Evolutionary conservation across 2,797 vertebrate species (phyloP).

Genomic region (Xenentodon cancila): DNA sequence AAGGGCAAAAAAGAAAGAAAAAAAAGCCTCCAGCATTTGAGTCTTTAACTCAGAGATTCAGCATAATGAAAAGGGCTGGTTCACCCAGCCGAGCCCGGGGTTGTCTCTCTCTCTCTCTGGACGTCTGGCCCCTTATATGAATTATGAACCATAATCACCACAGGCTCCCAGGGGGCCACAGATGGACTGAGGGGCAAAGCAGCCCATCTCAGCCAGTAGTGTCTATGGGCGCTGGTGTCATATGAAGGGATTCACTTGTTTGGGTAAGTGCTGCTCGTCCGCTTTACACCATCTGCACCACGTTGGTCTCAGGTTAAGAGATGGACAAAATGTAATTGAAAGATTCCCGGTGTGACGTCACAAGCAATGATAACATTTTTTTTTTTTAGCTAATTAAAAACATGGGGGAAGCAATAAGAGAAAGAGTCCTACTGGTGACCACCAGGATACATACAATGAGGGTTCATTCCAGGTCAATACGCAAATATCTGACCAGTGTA

Average conservation of each 20-base stretch:
- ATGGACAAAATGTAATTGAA: slow-evolving; percentile 25
- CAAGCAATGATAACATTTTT: background rate
- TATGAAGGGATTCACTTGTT: slow-evolving; percentile 60
- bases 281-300: slow-evolving; percentile 34
- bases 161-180: slow-evolving; percentile 61
- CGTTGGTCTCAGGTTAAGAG: slow-evolving; percentile 44
- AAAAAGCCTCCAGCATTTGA: slow-evolving; percentile 42
- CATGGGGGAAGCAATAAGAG: background rate
- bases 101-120: slow-evolving; percentile 64
- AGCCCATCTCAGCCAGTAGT: slow-evolving; percentile 49
- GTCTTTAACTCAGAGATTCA: slow-evolving; percentile 45
- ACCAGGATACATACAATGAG: background rate
- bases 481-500: slow-evolving; percentile 10
- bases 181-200: slow-evolving; percentile 61
- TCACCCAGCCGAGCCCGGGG: slow-evolving; percentile 58
- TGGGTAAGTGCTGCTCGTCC: slow-evolving; percentile 48
- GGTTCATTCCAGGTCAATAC: slow-evolving; percentile 33
- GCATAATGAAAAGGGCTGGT: slow-evolving; percentile 73
- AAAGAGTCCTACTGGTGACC: slow-evolving; percentile 1
- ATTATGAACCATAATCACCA: slow-evolving; percentile 82
- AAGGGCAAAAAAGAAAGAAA: slow-evolving; percentile 8
- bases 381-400: background rate
- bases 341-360: slow-evolving; percentile 52
- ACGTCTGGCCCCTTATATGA: slow-evolving; percentile 77
- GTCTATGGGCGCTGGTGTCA: slow-evolving; percentile 56